phyloP scores from a whole-genome alignment of 2,797 vertebrate genomes.

The Sus cebifrons region DNA sequence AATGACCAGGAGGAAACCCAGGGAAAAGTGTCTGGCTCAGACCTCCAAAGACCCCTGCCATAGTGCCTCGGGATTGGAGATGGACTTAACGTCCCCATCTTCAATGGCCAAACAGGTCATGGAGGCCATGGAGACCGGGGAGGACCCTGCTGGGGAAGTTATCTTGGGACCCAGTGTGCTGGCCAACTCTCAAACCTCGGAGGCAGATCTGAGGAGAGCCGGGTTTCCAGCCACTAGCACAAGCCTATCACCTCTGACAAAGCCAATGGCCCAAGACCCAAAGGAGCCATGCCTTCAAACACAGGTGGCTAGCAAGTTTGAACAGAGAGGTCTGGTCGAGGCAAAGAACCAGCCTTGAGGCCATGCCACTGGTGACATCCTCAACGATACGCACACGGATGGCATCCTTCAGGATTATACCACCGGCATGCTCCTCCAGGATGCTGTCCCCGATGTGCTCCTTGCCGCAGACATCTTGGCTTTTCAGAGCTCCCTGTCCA shows the following conservation, averaged over 20 bases:
- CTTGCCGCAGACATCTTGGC: background rate
- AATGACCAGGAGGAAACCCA: background rate
- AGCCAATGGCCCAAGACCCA: background rate
- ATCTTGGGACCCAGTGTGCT: background rate
- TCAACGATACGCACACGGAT: background rate
- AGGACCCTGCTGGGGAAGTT: background rate
- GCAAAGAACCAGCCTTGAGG: background rate
- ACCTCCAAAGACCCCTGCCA: too few relatives aligned
- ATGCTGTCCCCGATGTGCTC: rapidly evolving
- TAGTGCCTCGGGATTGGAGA: rapidly evolving
- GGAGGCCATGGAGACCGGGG: rapidly evolving
- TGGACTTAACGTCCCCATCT: rapidly evolving
- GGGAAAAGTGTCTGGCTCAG: rapidly evolving
- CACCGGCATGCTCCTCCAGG: background rate
- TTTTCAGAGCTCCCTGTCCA: too few relatives aligned
- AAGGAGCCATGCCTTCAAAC: background rate
- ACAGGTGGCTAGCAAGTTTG: background rate
- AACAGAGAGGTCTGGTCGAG: too few relatives aligned
- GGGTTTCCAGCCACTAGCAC: background rate
- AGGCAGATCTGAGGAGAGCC: background rate
- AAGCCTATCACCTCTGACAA: background rate
- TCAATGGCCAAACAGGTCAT: background rate
- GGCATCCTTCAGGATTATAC: background rate
- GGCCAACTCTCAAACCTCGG: background rate
- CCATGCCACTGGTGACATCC: rapidly evolving